A percentile compares a stretch with the other conserved stretches of the same genome.
Conservation (phyloP, 2,113 vertebrate genomes). For the Ictalurus furcatus region DNA sequence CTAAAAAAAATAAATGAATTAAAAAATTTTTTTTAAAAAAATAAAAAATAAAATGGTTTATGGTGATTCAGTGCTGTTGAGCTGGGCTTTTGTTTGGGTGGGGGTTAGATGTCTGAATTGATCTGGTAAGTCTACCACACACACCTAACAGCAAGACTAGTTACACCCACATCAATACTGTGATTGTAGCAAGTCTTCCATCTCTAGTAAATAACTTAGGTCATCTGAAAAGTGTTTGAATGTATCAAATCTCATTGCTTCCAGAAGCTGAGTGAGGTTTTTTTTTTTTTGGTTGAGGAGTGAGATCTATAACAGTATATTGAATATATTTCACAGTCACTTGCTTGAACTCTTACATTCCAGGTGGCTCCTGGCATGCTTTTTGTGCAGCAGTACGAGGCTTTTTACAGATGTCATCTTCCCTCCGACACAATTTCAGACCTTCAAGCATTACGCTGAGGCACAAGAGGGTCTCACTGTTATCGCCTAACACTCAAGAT, state of each 20-base stretch:
- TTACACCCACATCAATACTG: conserved; percentile 19
- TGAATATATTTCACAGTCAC: conserved; percentile 48
- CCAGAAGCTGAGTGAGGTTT: conserved; percentile 30
- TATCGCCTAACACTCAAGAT: conserved; percentile 70
- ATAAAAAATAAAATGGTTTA: neutral
- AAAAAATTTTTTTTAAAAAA: no score
- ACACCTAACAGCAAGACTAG: neutral
- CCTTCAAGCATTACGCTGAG: conserved; percentile 62
- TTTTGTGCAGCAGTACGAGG: conserved; percentile 55
- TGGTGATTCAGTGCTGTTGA: conserved; percentile 17
- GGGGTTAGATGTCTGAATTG: neutral
- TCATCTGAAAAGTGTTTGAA: conserved; percentile 33
- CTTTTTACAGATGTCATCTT: conserved; percentile 55
- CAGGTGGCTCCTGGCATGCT: conserved; percentile 50
- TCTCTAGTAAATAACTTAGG: conserved; percentile 31
- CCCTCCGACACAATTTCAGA: conserved; percentile 60
- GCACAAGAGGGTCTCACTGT: conserved; percentile 69
- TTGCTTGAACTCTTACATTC: conserved; percentile 47
- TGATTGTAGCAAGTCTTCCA: conserved; percentile 37
- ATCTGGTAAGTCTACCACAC: neutral
- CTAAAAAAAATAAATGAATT: neutral
- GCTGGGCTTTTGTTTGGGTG: conserved; percentile 17
- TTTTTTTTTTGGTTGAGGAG: conserved; percentile 23
- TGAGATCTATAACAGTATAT: conserved; percentile 55
- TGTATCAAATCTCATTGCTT: conserved; percentile 43